phyloP scores from a whole-genome alignment of 1,140 invertebrate species.

The Mya arenaria region DNA sequence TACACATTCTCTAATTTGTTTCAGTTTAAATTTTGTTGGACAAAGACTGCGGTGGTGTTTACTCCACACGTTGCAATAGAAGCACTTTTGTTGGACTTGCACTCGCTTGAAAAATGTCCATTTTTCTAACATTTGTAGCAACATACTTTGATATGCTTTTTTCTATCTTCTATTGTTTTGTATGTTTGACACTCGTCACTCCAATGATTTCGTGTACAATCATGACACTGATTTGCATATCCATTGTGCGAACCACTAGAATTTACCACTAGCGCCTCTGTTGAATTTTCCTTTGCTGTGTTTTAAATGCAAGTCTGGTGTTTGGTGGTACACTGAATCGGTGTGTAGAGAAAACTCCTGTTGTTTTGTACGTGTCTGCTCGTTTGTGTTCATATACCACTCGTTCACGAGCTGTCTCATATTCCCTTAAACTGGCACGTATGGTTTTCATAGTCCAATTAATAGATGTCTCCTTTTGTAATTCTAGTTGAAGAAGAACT shows the following conservation, averaged over 20 bases:
- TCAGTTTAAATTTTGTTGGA: neutral
- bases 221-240: neutral
- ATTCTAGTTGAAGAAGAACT: too few relatives aligned
- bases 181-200: conserved; percentile 1
- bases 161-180: neutral
- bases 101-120: neutral
- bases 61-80: neutral
- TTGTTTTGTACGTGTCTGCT: too few relatives aligned
- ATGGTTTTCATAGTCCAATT: neutral
- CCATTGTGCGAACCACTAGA: neutral
- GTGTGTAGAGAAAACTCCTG: too few relatives aligned
- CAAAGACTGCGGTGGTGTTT: neutral
- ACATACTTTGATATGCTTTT: neutral
- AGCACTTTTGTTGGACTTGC: neutral
- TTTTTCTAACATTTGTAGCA: neutral
- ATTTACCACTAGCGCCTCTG: neutral
- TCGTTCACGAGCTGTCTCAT: neutral
- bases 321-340: neutral
- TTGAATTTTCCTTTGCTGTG: neutral
- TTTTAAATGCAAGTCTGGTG: neutral
- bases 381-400: neutral
- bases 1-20: neutral
- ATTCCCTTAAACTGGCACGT: neutral
- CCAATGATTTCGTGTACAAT: neutral
- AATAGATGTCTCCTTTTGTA: neutral